A percentile compares a stretch with the other conserved stretches of the same genome.
These are phyloP conservation scores for Microtus ochrogaster DNA, from an alignment of 2,113 vertebrate species.

Conservation along the genomic window DNA sequence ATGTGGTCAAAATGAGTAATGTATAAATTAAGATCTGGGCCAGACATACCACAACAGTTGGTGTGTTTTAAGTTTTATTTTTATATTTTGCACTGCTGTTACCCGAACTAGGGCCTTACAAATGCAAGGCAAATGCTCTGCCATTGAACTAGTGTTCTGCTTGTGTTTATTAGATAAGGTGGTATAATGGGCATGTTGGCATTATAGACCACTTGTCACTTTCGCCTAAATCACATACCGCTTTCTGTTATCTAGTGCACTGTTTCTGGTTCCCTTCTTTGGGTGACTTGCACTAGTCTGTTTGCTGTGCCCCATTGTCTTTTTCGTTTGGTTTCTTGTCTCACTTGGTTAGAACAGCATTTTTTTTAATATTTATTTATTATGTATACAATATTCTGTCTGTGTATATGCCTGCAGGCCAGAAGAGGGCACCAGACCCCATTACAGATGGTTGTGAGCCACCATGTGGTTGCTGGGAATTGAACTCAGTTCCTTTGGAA, in stretches of 20 bases:
- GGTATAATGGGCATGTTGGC: background rate
- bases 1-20: background rate
- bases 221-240: background rate
- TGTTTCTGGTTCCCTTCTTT: background rate
- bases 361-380: no score
- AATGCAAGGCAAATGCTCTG: no score
- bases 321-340: background rate
- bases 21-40: background rate
- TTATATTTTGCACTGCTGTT: background rate
- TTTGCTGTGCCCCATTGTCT: background rate
- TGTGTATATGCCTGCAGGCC: no score
- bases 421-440: no score
- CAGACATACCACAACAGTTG: background rate
- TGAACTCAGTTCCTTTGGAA: no score
- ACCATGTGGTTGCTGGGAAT: no score
- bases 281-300: background rate
- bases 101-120: background rate
- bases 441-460: no score
- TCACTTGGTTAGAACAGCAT: background rate
- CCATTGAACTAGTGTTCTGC: background rate
- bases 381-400: no score
- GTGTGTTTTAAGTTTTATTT: background rate
- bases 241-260: background rate
- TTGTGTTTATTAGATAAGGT: background rate
- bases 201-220: background rate